Percentiles rank a stretch among this genome's conserved stretches.
Conservation (phyloP, 2,888 invertebrate species). For the Temnothorax rugatulus region DNA sequence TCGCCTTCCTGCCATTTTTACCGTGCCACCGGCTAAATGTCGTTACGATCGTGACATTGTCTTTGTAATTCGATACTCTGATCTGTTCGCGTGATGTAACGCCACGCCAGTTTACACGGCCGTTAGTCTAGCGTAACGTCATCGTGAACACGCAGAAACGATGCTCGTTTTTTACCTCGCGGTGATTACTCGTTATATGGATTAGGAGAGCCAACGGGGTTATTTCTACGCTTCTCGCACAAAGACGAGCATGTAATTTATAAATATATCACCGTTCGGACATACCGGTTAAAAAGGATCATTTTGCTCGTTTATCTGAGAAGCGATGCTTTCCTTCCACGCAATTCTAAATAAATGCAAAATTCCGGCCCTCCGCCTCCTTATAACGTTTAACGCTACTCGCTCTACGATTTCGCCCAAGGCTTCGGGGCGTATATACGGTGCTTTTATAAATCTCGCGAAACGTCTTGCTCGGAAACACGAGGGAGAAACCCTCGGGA, state of each 20-base stretch:
- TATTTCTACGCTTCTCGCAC: background rate
- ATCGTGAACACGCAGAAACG: slow-evolving; percentile 36
- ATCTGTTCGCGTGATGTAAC: slow-evolving; percentile 34
- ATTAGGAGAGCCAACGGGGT: slow-evolving; percentile 14
- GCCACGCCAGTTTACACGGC: slow-evolving; percentile 9
- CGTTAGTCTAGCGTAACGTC: slow-evolving; percentile 42
- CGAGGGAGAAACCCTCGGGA: background rate
- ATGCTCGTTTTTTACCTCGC: slow-evolving; percentile 21
- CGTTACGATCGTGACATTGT: slow-evolving; percentile 34
- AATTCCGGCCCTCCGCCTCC: background rate
- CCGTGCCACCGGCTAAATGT: background rate
- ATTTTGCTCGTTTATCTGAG: background rate
- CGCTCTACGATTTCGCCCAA: background rate
- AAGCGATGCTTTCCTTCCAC: background rate
- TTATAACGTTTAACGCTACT: background rate
- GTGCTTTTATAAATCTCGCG: slow-evolving; percentile 32
- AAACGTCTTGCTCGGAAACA: slow-evolving; percentile 14
- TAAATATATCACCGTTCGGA: background rate
- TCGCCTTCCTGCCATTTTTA: slow-evolving; percentile 17
- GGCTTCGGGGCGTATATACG: background rate
- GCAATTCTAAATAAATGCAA: background rate
- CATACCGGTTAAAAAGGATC: background rate
- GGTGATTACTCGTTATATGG: slow-evolving; percentile 21
- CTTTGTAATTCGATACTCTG: slow-evolving; percentile 18
- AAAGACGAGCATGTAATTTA: background rate